Evolutionary conservation across 2,888 invertebrate genomes (phyloP).

Genomic region (Nomada ferruginata): DNA sequence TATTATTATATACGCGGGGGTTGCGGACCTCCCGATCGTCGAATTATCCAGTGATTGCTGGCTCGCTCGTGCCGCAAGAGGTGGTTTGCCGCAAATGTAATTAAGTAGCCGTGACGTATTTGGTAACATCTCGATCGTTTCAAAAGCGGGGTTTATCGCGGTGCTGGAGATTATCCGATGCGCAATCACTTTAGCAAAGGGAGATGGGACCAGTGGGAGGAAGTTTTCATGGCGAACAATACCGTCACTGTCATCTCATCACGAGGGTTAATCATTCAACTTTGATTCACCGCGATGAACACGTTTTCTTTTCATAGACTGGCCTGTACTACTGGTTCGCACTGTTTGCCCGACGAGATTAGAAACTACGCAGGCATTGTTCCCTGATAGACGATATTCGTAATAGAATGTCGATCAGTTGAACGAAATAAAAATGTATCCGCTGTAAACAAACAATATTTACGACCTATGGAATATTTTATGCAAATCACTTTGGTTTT

Average conservation of each 20-base stretch:
- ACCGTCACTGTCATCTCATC: constrained; percentile 79
- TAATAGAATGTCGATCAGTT: no score
- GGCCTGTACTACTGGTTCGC: background rate
- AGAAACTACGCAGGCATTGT: background rate
- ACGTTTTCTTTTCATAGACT: background rate
- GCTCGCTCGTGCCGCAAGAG: constrained; percentile 18
- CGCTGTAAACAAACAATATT: no score
- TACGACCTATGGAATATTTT: no score
- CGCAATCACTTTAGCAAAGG: constrained; percentile 76
- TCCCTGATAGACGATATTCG: no score
- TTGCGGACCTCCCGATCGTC: background rate
- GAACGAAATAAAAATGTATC: no score
- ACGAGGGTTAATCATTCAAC: constrained; percentile 79
- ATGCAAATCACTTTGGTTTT: no score
- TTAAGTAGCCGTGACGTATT: constrained; percentile 62
- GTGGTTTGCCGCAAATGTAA: constrained; percentile 60
- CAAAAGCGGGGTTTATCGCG: constrained; percentile 46
- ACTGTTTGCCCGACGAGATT: background rate
- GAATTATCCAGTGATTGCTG: constrained; percentile 11
- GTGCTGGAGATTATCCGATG: constrained; percentile 77
- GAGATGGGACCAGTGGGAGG: constrained; percentile 43
- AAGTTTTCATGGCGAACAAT: constrained; percentile 74
- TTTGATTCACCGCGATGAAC: constrained; percentile 17
- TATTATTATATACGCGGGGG: background rate
- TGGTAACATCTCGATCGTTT: constrained; percentile 58